These are phyloP conservation scores for Ploceus nigricollis DNA, from an alignment of 2,113 vertebrate species.

Conservation along the genomic window DNA sequence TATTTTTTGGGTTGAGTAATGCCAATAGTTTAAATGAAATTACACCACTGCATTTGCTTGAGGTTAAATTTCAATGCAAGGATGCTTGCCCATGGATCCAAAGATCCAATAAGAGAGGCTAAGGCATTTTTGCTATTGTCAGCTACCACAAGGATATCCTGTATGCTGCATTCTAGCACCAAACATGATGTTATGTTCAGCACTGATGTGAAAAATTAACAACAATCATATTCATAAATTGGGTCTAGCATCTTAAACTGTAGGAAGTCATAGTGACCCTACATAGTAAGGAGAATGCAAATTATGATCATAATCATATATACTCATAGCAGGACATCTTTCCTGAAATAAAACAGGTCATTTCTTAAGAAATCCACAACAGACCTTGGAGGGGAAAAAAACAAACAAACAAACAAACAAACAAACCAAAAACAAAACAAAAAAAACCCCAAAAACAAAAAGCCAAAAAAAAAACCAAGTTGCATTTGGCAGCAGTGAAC, in stretches of 20 bases:
- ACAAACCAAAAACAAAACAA: background rate
- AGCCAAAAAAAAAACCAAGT: background rate
- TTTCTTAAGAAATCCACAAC: background rate
- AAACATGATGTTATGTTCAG: background rate
- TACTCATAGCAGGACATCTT: background rate
- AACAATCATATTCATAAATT: background rate
- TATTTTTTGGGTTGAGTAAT: background rate
- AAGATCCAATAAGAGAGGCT: background rate
- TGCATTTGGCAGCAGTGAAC: background rate
- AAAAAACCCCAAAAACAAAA: too few species aligned
- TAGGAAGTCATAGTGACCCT: background rate
- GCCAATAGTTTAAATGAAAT: background rate
- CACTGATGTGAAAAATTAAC: background rate
- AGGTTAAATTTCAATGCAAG: background rate
- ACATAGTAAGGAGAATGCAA: background rate
- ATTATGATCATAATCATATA: background rate
- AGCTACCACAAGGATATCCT: background rate
- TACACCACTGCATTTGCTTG: background rate
- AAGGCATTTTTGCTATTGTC: background rate
- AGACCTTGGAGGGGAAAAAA: rapidly evolving
- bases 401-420: too few species aligned
- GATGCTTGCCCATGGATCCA: background rate
- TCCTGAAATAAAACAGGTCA: background rate
- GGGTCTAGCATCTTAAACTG: background rate
- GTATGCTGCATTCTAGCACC: background rate